phyloP scores from a whole-genome alignment of 2,113 vertebrate species.

The Sisor rabdophorus region DNA sequence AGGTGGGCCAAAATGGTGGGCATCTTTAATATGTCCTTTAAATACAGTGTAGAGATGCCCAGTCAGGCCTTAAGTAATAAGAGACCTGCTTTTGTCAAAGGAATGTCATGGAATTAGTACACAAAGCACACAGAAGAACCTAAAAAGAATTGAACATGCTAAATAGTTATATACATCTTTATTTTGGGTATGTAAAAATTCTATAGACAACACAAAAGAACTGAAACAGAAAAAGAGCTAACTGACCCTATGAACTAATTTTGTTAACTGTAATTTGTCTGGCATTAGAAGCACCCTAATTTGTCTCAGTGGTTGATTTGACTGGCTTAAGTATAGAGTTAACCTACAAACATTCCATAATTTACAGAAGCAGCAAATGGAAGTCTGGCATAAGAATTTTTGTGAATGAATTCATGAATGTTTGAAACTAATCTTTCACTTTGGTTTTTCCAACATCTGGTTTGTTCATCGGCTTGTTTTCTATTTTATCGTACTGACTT shows the following conservation, averaged over 20 bases:
- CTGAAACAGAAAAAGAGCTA: background rate
- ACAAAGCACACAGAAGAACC: background rate
- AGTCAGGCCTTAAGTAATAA: slow-evolving; percentile 20
- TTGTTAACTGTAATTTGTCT: background rate
- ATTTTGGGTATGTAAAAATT: too few relatives aligned
- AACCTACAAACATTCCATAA: background rate
- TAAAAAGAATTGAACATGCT: too few relatives aligned
- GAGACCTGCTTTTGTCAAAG: background rate
- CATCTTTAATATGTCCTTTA: slow-evolving; percentile 5
- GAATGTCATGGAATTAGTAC: background rate
- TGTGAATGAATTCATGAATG: background rate
- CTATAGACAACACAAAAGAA: slow-evolving; percentile 34
- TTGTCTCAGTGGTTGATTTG: background rate
- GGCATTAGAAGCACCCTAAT: background rate
- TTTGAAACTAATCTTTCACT: background rate
- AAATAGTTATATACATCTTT: too few relatives aligned
- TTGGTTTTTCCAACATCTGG: background rate
- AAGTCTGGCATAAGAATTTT: too few relatives aligned
- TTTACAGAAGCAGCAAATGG: background rate
- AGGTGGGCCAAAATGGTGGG: slow-evolving; percentile 33
- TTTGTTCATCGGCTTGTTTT: background rate
- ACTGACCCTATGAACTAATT: slow-evolving; percentile 27
- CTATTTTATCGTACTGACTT: background rate
- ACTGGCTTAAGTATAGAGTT: background rate
- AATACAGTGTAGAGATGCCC: background rate